These are phyloP conservation scores for Cryptocheilus praepositus DNA, from an alignment of 2,888 invertebrate genomes.

Conservation along the genomic window DNA sequence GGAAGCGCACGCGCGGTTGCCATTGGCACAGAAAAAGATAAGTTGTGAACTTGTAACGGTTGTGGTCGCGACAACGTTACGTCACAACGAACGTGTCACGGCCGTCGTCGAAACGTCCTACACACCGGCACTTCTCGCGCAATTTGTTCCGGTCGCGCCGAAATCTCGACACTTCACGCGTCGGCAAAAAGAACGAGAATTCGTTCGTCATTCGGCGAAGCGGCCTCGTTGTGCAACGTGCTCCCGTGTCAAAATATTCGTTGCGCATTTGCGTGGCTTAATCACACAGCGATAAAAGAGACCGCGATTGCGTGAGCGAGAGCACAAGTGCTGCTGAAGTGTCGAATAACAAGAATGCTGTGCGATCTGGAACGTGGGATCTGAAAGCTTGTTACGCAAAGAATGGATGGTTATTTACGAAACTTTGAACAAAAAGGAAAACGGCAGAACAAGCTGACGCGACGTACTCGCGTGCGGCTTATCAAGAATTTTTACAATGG, in stretches of 20 bases:
- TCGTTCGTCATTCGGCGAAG: neutral
- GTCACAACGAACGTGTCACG: conserved; percentile 9
- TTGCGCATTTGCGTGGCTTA: conserved; percentile 38
- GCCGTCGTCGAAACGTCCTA: neutral
- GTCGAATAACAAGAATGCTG: neutral
- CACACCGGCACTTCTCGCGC: no score
- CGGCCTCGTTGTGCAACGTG: neutral
- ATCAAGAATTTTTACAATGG: no score
- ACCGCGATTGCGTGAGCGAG: conserved; percentile 26
- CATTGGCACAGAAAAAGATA: no score
- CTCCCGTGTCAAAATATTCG: conserved; percentile 42
- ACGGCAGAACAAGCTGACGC: neutral
- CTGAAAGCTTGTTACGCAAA: neutral
- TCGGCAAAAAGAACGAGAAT: neutral
- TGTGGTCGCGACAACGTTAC: neutral
- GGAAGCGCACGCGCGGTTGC: no score
- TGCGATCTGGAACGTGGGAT: conserved; percentile 6
- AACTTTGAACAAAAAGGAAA: neutral
- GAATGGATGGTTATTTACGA: neutral
- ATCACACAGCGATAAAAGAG: conserved; percentile 30
- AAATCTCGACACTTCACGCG: neutral
- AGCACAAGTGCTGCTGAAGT: neutral
- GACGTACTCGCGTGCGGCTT: no score
- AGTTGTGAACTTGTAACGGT: no score
- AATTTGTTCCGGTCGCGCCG: neutral